Evolutionary conservation across 1,140 invertebrate genomes (phyloP).

Genomic region (Cydia amplana): DNA sequence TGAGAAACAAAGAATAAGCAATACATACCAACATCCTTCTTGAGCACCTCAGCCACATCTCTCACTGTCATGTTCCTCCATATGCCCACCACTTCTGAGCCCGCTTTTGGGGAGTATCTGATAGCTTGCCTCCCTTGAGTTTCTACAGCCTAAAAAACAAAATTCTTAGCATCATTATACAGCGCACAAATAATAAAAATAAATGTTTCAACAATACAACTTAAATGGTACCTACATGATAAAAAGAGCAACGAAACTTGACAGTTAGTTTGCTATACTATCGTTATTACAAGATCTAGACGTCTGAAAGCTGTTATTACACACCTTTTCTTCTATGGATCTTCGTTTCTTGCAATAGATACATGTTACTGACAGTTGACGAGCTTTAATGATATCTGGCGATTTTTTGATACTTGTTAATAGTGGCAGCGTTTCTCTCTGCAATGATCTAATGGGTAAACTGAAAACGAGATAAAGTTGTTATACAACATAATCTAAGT

Average conservation of each 20-base stretch:
- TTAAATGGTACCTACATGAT: too few species aligned
- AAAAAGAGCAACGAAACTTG: too few species aligned
- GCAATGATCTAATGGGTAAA: slow-evolving; percentile 45
- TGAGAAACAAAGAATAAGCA: slow-evolving; percentile 29
- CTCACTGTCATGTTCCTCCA: slow-evolving; percentile 90
- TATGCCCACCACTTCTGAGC: slow-evolving; percentile 80
- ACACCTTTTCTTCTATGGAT: slow-evolving; percentile 63
- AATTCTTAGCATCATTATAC: background rate
- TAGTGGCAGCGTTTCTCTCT: slow-evolving; percentile 46
- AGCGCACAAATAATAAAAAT: too few species aligned
- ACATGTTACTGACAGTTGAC: slow-evolving; percentile 52
- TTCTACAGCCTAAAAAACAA: slow-evolving; percentile 49
- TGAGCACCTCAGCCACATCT: slow-evolving; percentile 84
- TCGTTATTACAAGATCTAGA: too few species aligned
- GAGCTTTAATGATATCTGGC: slow-evolving; percentile 37
- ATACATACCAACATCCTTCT: slow-evolving; percentile 79
- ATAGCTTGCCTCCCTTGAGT: slow-evolving; percentile 62
- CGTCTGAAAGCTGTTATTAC: background rate
- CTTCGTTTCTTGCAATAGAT: slow-evolving; percentile 63
- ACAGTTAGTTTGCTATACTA: too few species aligned
- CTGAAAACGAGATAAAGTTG: slow-evolving; percentile 20
- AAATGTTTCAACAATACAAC: too few species aligned
- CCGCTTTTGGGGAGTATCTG: slow-evolving; percentile 69
- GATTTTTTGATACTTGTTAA: slow-evolving; percentile 37
- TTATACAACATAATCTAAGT: background rate